These are phyloP conservation scores for Ichneumon xanthorius DNA, from an alignment of 2,888 invertebrate species.

Conservation along the genomic window DNA sequence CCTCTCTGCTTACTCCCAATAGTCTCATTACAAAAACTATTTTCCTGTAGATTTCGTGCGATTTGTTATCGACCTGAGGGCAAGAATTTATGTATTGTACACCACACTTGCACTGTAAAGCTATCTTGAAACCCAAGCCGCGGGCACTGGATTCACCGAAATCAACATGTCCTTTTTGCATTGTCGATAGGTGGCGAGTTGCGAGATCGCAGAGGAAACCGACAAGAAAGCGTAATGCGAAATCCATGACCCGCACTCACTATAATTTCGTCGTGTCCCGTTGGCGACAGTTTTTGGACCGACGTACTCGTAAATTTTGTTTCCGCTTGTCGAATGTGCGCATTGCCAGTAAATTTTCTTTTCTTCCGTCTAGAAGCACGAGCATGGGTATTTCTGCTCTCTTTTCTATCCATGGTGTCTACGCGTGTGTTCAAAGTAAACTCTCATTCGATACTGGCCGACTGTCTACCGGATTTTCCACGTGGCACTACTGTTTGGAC, in stretches of 20 bases:
- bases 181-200: constrained; percentile 8
- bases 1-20: constrained; percentile 73
- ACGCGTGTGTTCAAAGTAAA: too few relatives aligned
- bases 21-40: constrained; percentile 57
- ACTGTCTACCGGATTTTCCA: too few relatives aligned
- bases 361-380: too few relatives aligned
- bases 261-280: constrained; percentile 37
- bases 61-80: neutral
- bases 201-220: constrained; percentile 26
- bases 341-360: too few relatives aligned
- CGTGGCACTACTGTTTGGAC: too few relatives aligned
- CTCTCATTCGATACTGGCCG: neutral
- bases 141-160: constrained; percentile 36
- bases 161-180: constrained; percentile 17
- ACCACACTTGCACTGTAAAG: neutral
- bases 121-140: constrained; percentile 39
- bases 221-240: neutral
- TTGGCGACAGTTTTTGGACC: constrained; percentile 25
- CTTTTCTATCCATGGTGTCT: too few relatives aligned
- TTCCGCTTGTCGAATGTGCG: too few relatives aligned
- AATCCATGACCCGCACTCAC: neutral
- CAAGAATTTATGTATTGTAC: neutral
- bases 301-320: neutral
- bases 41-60: constrained; percentile 47
- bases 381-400: neutral